Base-by-base conservation (phyloP, 2,888 invertebrate genomes). In the Amblyjoppa fuscipennis region DNA sequence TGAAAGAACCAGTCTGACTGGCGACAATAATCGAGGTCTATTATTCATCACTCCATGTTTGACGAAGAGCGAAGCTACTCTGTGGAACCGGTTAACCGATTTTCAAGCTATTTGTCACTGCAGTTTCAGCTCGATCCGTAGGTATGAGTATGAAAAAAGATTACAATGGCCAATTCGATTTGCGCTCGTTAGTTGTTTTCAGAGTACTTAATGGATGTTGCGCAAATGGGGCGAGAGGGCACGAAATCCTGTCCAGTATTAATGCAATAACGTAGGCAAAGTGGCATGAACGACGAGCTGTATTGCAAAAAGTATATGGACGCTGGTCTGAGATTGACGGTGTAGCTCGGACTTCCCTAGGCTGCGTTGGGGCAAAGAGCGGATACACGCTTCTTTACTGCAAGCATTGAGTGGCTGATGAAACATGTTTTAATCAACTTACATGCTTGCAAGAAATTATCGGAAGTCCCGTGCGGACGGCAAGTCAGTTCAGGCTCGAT, bases 381-480 rank as follows among this genome's bases (percentile, higher is more conserved):
- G 20, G 70, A 66, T 38, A 6, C 38, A 78, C 61, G 78, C 16
- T 49, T 49, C 59, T 59, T 20, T 64, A 45, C 78, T 74, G 87
- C 68, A 87, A 88, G 87, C 89, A 88, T 83, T 90, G 89, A 92
- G 90, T 91, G 91, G 88, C 90, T 89, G 90, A 89, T 91, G 89
- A 90, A 90, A 82, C 87, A 86, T 83, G 89, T 90, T 87, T 84
- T 89, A 90, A 92, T 91, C 87, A 85, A 92, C 91, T 92, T 91
- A 91, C 88, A 88, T 89, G 88, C 89, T 75, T 90, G 91, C 90
- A 91, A 89, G 89, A 91, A 88, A 88, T 90, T 90, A 92, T 87
- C 83, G 69, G 49, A 66, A 68, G 74, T 66, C 53, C 59, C 70
- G 34, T 13, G 49, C 20, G 2, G 1, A 49, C 51, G 70, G 31